Evolutionary conservation across 2,113 vertebrate species (phyloP).

Genomic region (Willisornis vidua): DNA sequence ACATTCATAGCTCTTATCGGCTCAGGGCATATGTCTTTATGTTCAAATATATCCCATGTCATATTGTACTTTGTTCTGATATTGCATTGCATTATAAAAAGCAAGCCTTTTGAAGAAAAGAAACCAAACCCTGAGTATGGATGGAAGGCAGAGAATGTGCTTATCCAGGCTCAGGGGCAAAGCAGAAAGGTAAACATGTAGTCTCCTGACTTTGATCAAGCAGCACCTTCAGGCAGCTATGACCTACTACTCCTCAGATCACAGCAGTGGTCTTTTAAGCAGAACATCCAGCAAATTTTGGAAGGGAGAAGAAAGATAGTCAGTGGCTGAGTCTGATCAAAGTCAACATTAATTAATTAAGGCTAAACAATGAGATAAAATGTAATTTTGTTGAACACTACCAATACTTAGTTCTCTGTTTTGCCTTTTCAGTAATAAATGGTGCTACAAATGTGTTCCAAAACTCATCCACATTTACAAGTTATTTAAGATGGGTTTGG

Average conservation of each 20-base stretch:
- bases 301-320: not conserved
- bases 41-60: not conserved
- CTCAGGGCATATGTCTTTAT: not conserved
- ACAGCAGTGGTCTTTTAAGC: slow-evolving; percentile 2
- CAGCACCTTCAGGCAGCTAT: slow-evolving; percentile 30
- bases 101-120: not conserved
- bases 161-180: not conserved
- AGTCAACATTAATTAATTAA: not conserved
- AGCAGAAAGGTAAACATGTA: not conserved
- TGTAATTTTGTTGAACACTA: not conserved
- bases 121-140: not conserved
- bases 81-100: not conserved
- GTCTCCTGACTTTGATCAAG: slow-evolving; percentile 32
- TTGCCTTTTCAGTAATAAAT: not conserved
- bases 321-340: not conserved
- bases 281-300: not conserved
- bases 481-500: not conserved
- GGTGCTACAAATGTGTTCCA: not conserved
- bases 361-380: not conserved
- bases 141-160: not conserved
- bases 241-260: not conserved
- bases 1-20: not conserved
- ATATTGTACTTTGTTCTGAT: not conserved
- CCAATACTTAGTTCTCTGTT: not conserved
- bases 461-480: not conserved